Evolutionary conservation across 2,888 invertebrate genomes (phyloP).

Genomic region (Acanthopleura granulata): DNA sequence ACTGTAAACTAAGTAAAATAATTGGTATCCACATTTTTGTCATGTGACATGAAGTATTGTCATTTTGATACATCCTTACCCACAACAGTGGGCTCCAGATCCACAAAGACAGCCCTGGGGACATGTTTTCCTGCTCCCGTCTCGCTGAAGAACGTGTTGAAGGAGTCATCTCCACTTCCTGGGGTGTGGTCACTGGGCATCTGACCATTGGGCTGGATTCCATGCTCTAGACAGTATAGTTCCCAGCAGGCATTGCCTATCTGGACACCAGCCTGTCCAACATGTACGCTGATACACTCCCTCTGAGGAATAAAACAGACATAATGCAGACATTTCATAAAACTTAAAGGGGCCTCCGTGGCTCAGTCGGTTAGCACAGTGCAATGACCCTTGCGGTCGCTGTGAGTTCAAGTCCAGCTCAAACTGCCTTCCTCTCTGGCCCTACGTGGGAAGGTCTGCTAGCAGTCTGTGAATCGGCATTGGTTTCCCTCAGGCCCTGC

Average conservation of each 20-base stretch:
- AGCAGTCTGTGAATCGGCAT: too few species aligned
- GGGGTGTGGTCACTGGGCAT: background rate
- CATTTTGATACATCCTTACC: background rate
- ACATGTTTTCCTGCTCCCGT: slow-evolving; percentile 15
- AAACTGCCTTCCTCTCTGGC: too few species aligned
- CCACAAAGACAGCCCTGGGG: slow-evolving; percentile 3
- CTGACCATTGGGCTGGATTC: slow-evolving; percentile 13
- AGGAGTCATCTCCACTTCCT: slow-evolving; percentile 1
- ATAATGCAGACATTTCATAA: too few species aligned
- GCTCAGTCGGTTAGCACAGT: too few species aligned
- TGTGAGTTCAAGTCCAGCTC: too few species aligned
- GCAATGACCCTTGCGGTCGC: too few species aligned
- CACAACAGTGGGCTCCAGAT: slow-evolving; percentile 8
- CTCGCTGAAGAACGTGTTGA: slow-evolving; percentile 18
- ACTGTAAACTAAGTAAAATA: too few species aligned
- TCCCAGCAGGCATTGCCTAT: slow-evolving; percentile 17
- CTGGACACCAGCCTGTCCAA: slow-evolving; percentile 13
- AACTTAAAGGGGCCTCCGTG: too few species aligned
- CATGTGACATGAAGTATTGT: background rate
- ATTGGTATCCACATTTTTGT: too few species aligned
- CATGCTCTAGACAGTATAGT: slow-evolving; percentile 12
- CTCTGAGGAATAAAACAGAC: background rate
- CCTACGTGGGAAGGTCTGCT: too few species aligned
- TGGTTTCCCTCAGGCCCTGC: too few species aligned
- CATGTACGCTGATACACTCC: slow-evolving; percentile 11